Base-by-base conservation (phyloP, 2,888 invertebrate genomes). In the Agriopis leucophaearia region DNA sequence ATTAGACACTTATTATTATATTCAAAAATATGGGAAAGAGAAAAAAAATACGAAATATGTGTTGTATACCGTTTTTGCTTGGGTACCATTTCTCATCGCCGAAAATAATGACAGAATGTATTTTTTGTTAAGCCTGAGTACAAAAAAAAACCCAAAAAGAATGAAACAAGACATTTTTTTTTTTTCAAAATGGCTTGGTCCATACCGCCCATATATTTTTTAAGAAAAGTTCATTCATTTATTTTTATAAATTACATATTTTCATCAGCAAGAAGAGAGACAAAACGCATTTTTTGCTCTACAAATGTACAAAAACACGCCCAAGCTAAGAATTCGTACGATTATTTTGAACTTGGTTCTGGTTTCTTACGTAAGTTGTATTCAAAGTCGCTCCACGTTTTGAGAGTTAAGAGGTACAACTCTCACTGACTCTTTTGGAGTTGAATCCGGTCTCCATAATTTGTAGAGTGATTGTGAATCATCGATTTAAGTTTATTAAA, bases 311-410 rank as follows among this genome's bases (percentile, higher is more conserved):
- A 36, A 57, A 45, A 8, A 56, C 8, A 27, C 42, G 57, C 35
- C 45, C 15, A 35, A 35, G 47, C 18, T 58, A 58, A 6, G 15
- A 45, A 47, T 47, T 13, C 16, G 36, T 12, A 18, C 42, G n/a
- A 50, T 59, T 42, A 27, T 50, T 50, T 59, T 59, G 59, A 50
- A 59, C 59, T 59, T 59, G 59, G 42, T 50, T 40, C 50, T 27
- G 27, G 18, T 50, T 59, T n/a, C 15, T 40, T 59, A 18, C 35
- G 35, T 48, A 59, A 50, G 48, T 59, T 18, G 55, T 42, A 55
- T 55, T 55, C 13, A 10, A 42, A 55, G 55, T 42, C 40, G 18
- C 18, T 42, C 55, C 55, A 55, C 55, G 55, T 55, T 55, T 55
- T 55, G 55, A 15, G 42, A 42, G 40, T 40, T 12, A 40, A 54